These are phyloP conservation scores for Balanococcus diminutus DNA, from an alignment of 2,888 invertebrate genomes.

Conservation along the genomic window DNA sequence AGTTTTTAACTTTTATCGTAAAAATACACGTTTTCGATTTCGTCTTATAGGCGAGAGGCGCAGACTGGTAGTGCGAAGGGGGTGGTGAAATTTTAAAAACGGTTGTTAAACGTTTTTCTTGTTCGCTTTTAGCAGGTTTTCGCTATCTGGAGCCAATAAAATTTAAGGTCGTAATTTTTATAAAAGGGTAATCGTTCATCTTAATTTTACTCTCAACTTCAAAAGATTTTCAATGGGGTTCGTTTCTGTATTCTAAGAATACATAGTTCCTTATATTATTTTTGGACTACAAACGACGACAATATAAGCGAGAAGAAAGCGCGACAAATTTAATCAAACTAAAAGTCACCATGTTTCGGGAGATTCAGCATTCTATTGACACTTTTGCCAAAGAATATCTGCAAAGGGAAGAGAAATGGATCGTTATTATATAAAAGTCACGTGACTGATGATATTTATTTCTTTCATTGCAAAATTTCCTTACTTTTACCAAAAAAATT, in stretches of 20 bases:
- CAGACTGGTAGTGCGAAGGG: neutral
- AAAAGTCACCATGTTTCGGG: neutral
- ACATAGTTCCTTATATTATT: neutral
- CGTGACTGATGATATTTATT: neutral
- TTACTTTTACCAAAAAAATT: neutral
- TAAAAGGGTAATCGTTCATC: conserved; percentile 23
- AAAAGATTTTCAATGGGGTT: neutral
- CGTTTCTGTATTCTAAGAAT: neutral
- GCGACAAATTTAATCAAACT: conserved; percentile 8
- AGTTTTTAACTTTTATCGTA: conserved; percentile 31
- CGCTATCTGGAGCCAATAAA: conserved; percentile 21
- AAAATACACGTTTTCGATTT: conserved; percentile 16
- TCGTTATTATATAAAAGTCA: neutral
- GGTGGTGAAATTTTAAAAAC: conserved; percentile 7
- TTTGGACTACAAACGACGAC: neutral
- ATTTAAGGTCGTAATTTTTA: conserved; percentile 18
- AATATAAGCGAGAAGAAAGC: neutral
- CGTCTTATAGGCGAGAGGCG: neutral
- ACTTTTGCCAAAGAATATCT: neutral
- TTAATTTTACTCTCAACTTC: conserved; percentile 10
- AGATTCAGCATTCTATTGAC: neutral
- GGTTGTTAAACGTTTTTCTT: conserved; percentile 30
- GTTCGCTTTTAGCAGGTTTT: conserved; percentile 25
- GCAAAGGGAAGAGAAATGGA: neutral
- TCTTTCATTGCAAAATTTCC: neutral